Percentiles rank a stretch among this genome's conserved stretches.
These are phyloP conservation scores for Calameuta filiformis DNA, from an alignment of 2,888 invertebrate genomes.

Conservation along the genomic window DNA sequence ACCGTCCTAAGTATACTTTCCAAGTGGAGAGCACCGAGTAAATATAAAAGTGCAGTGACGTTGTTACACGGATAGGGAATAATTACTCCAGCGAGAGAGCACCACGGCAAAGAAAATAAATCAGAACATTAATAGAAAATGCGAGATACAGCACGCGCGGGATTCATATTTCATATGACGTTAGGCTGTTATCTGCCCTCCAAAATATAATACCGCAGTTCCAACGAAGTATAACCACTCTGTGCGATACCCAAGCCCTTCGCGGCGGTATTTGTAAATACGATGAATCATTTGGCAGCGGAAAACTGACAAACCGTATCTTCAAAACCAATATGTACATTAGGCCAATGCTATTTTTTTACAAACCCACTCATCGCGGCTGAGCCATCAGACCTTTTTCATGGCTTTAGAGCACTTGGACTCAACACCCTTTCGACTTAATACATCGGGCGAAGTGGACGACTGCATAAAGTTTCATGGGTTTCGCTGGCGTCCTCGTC, in stretches of 20 bases:
- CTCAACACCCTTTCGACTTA: background rate
- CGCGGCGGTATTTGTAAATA: background rate
- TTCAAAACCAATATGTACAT: background rate
- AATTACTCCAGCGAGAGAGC: background rate
- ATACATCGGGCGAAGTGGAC: background rate
- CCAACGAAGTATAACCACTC: background rate
- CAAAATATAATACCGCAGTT: background rate
- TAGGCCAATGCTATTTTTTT: background rate
- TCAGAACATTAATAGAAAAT: slow-evolving; percentile 1
- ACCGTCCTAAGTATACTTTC: background rate
- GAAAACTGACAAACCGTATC: background rate
- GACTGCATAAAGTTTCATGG: background rate
- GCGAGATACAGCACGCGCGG: background rate
- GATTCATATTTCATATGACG: background rate
- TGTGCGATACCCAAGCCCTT: background rate
- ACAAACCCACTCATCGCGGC: background rate
- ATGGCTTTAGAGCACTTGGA: background rate
- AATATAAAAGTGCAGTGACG: background rate
- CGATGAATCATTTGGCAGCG: background rate
- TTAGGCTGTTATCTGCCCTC: background rate
- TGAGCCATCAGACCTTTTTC: background rate
- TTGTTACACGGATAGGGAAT: background rate
- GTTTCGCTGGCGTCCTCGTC: background rate
- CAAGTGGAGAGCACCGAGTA: background rate
- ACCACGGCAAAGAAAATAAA: background rate